Evolutionary conservation across 2,113 vertebrate species (phyloP).

Genomic region (Pachycephala philippinensis): DNA sequence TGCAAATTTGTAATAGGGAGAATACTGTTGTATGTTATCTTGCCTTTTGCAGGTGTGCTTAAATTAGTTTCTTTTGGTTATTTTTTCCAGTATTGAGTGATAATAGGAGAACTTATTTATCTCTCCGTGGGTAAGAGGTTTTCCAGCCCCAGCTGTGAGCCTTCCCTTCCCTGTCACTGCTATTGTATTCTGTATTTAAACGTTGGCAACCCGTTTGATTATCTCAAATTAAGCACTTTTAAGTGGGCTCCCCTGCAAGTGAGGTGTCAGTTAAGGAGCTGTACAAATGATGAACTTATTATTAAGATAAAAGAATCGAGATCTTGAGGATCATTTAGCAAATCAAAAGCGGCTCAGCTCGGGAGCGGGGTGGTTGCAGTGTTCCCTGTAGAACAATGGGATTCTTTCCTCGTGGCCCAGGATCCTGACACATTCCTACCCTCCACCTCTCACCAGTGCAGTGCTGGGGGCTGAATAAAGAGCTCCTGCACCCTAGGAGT

Average conservation of each 20-base stretch:
- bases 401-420: not conserved
- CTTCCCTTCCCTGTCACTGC: not conserved
- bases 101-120: not conserved
- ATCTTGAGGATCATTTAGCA: not conserved
- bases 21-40: rapidly evolving
- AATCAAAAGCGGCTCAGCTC: not conserved
- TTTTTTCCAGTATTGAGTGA: rapidly evolving
- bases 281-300: not conserved
- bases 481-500: not conserved
- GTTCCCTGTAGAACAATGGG: not conserved
- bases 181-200: not conserved
- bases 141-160: not conserved
- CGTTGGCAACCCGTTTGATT: not conserved
- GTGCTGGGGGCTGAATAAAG: not conserved
- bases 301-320: not conserved
- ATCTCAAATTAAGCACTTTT: not conserved
- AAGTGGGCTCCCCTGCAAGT: constrained; percentile 5
- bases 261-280: constrained; percentile 36
- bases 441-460: not conserved
- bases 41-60: not conserved
- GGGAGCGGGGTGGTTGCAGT: not conserved
- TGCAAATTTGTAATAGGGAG: not conserved
- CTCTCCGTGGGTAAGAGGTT: not conserved
- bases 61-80: not conserved
- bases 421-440: not conserved